Conservation (phyloP, 2,888 invertebrate species). For the Brachycybe producta region DNA sequence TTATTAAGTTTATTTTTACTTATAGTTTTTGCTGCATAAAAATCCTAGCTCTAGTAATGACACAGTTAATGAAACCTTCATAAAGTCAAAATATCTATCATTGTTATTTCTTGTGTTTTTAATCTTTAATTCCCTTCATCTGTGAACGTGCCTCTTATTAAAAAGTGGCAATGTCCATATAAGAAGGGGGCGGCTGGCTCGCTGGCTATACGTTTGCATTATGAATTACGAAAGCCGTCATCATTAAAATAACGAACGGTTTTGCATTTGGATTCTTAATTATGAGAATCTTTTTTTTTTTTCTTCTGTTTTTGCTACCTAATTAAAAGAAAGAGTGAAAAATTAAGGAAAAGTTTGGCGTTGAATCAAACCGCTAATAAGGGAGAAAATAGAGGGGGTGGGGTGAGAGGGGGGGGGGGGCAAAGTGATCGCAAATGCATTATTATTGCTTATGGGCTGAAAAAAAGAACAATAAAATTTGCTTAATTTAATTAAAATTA, state of each 20-base stretch:
- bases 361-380: background rate
- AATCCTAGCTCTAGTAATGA: too few species aligned
- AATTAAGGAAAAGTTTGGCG: constrained; percentile 4
- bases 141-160: too few species aligned
- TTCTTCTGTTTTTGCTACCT: constrained; percentile 5
- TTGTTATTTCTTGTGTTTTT: background rate
- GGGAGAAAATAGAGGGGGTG: background rate
- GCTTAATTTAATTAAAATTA: constrained; percentile 18
- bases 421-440: background rate
- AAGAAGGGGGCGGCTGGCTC: background rate
- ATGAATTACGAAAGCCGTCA: constrained; percentile 3
- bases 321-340: constrained; percentile 13
- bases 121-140: too few species aligned
- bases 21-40: too few species aligned
- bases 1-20: too few species aligned
- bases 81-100: too few species aligned
- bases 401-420: background rate
- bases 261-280: constrained; percentile 14
- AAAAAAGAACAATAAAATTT: constrained; percentile 12
- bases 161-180: too few species aligned
- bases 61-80: too few species aligned
- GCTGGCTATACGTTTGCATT: too few species aligned
- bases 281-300: constrained; percentile 15
- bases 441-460: too few species aligned
- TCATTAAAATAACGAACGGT: constrained; percentile 10